A percentile compares a stretch with the other conserved stretches of the same genome.
Evolutionary conservation across 2,888 invertebrate genomes (phyloP).

Genomic region (Ophioninae sp.): DNA sequence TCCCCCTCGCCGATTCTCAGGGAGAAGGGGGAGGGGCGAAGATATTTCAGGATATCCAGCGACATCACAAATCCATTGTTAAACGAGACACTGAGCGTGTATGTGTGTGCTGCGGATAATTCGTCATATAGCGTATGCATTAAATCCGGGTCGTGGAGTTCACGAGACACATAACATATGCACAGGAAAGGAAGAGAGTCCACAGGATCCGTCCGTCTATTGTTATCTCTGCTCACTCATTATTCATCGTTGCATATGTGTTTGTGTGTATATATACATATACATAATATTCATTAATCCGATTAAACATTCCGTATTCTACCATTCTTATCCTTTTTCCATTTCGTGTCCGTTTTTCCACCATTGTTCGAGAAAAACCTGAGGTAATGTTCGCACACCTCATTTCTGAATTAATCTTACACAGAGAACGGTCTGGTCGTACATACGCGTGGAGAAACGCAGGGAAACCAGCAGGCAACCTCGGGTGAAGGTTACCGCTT

Average conservation of each 20-base stretch:
- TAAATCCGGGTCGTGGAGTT: slow-evolving; percentile 24
- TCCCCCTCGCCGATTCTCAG: background rate
- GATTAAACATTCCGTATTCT: background rate
- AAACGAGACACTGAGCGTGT: background rate
- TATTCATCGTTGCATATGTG: background rate
- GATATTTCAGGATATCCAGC: slow-evolving; percentile 11
- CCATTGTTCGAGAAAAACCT: background rate
- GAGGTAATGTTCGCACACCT: background rate
- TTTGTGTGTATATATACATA: background rate
- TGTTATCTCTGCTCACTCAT: slow-evolving; percentile 7
- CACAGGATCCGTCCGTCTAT: slow-evolving; percentile 1
- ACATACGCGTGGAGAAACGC: too few relatives aligned
- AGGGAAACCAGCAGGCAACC: too few relatives aligned
- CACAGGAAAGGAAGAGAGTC: slow-evolving; percentile 6
- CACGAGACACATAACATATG: slow-evolving; percentile 21
- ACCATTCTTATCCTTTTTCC: background rate
- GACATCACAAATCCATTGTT: background rate
- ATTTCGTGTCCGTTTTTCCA: background rate
- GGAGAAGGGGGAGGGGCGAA: background rate
- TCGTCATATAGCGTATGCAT: slow-evolving; percentile 5
- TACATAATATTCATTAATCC: background rate
- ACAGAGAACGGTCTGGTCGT: too few relatives aligned
- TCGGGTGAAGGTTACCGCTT: background rate
- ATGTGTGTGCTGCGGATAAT: background rate
- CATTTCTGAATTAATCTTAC: background rate